These are phyloP conservation scores for Lethrus apterus DNA, from an alignment of 1,140 invertebrate species.

Conservation along the genomic window DNA sequence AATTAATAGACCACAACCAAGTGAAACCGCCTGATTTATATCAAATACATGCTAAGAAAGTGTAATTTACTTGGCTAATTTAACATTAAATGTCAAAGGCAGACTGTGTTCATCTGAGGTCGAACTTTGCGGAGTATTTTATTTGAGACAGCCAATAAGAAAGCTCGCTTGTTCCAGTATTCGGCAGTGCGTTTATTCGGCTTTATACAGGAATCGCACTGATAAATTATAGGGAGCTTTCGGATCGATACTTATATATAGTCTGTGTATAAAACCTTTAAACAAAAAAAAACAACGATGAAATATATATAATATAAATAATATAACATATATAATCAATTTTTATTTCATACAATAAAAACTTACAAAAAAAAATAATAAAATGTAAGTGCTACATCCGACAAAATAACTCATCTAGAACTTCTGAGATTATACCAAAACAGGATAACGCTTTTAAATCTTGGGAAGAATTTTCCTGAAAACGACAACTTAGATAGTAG, in stretches of 20 bases:
- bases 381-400: no score
- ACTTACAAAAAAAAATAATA: no score
- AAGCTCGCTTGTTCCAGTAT: slow-evolving; percentile 19
- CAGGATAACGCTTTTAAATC: no score
- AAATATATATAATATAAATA: no score
- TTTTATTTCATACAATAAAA: no score
- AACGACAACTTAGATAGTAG: no score
- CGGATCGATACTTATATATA: slow-evolving; percentile 12
- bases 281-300: no score
- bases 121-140: slow-evolving; percentile 19
- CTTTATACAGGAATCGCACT: slow-evolving; percentile 21
- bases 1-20: slow-evolving; percentile 1
- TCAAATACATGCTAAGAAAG: slow-evolving; percentile 31
- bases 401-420: no score
- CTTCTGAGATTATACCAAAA: no score
- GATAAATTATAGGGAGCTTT: slow-evolving; percentile 17
- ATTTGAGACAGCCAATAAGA: slow-evolving; percentile 25
- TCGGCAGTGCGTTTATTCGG: slow-evolving; percentile 21
- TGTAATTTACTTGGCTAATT: slow-evolving; percentile 30
- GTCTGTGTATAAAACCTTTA: no score
- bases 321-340: no score
- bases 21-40: slow-evolving; percentile 25
- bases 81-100: slow-evolving; percentile 29
- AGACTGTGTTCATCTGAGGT: slow-evolving; percentile 21
- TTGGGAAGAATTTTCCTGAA: no score